Conservation (phyloP, 2,113 vertebrate genomes). For the Clarias batrachus region DNA sequence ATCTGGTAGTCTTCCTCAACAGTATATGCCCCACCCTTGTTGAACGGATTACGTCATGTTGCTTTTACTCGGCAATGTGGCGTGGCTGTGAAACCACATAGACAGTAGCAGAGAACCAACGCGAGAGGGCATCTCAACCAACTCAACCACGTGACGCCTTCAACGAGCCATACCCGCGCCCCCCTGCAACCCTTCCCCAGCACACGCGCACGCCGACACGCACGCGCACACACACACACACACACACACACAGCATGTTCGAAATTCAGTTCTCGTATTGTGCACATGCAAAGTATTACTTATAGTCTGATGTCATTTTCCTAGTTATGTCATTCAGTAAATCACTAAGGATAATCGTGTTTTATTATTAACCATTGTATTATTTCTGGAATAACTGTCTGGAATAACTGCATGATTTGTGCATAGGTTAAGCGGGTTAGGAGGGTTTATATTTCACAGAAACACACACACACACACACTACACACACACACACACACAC, state of each 20-base stretch:
- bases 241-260: neutral
- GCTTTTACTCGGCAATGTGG: neutral
- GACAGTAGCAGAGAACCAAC: conserved; percentile 7
- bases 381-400: neutral
- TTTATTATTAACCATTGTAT: neutral
- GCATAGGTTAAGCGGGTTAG: neutral
- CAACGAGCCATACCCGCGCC: neutral
- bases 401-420: neutral
- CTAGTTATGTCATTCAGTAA: neutral
- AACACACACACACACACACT: conserved; percentile 12
- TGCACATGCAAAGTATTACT: neutral
- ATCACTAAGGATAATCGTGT: neutral
- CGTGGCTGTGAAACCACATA: neutral
- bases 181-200: neutral
- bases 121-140: conserved; percentile 1
- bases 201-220: no score
- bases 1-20: conserved; percentile 50
- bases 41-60: conserved; percentile 29
- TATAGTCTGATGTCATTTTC: neutral
- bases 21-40: neutral
- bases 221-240: neutral
- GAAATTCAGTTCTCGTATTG: neutral
- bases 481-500: conserved; percentile 35
- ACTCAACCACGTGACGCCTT: neutral
- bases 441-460: neutral